A percentile compares a stretch with the other conserved stretches of the same genome.
Evolutionary conservation across 2,888 invertebrate genomes (phyloP).

Genomic region (Anarsia innoxiella): DNA sequence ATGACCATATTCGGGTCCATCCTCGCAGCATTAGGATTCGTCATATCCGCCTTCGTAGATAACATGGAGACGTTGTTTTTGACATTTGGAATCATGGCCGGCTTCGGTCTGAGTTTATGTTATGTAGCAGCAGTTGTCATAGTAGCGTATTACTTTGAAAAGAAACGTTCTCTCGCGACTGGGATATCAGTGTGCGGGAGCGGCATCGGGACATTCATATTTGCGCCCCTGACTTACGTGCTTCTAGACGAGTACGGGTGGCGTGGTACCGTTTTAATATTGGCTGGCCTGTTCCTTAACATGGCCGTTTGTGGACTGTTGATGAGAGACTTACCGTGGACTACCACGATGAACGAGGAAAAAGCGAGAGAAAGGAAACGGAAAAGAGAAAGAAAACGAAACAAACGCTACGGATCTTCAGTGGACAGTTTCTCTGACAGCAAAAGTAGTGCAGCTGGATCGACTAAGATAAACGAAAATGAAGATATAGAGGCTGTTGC

Average conservation of each 20-base stretch:
- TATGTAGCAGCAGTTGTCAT: slow-evolving; percentile 94
- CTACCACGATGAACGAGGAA: slow-evolving; percentile 74
- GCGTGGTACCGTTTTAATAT: slow-evolving; percentile 87
- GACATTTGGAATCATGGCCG: slow-evolving; percentile 89
- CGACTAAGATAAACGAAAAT: slow-evolving; percentile 54
- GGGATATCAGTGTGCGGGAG: slow-evolving; percentile 91
- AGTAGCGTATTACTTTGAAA: slow-evolving; percentile 93
- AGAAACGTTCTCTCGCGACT: slow-evolving; percentile 87
- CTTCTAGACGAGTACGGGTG: slow-evolving; percentile 86
- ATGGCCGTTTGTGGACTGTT: slow-evolving; percentile 87
- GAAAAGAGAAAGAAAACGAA: slow-evolving; percentile 73
- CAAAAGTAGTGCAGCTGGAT: slow-evolving; percentile 79
- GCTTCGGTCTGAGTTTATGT: slow-evolving; percentile 89
- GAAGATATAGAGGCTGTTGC: slow-evolving; percentile 52
- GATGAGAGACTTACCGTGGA: slow-evolving; percentile 82
- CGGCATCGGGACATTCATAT: slow-evolving; percentile 91
- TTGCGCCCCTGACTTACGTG: slow-evolving; percentile 85
- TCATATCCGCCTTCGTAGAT: slow-evolving; percentile 83
- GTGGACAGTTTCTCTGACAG: slow-evolving; percentile 82
- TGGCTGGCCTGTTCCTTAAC: slow-evolving; percentile 87
- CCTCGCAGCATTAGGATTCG: slow-evolving; percentile 83
- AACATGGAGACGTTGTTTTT: slow-evolving; percentile 86
- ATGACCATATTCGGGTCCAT: slow-evolving; percentile 87
- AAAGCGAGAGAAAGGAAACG: slow-evolving; percentile 78
- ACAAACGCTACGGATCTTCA: slow-evolving; percentile 77